Evolutionary conservation across 1,140 invertebrate species (phyloP).

Genomic region (Papilio helenus): DNA sequence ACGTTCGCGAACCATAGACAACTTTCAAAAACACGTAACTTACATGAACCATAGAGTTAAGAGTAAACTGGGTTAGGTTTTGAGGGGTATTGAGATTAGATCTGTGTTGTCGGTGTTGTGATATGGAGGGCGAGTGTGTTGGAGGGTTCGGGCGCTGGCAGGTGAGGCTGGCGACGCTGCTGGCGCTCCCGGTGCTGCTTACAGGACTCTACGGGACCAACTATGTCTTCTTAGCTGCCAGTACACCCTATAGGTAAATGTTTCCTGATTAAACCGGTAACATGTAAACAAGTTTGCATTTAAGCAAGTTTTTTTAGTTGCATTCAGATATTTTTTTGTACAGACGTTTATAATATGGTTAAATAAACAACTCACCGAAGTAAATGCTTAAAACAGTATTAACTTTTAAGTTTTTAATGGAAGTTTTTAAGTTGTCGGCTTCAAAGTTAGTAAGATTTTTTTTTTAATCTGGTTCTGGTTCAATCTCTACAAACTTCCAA

Average conservation of each 20-base stretch:
- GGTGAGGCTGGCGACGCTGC: slow-evolving; percentile 69
- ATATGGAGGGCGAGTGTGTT: slow-evolving; percentile 58
- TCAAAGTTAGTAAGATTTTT: too few species aligned
- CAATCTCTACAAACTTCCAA: too few species aligned
- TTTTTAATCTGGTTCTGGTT: too few species aligned
- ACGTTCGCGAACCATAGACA: slow-evolving; percentile 42
- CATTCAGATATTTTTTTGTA: neutral
- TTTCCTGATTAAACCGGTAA: slow-evolving; percentile 2
- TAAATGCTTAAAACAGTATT: too few species aligned
- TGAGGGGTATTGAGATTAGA: neutral
- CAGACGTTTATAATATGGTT: too few species aligned
- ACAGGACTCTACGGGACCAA: slow-evolving; percentile 84
- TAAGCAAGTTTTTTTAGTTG: neutral
- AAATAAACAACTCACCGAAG: too few species aligned
- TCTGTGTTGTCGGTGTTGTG: neutral
- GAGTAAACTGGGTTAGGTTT: neutral
- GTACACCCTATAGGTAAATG: slow-evolving; percentile 69
- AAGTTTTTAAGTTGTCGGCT: too few species aligned
- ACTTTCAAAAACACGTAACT: neutral
- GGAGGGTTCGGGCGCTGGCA: slow-evolving; percentile 71
- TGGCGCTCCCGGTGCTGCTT: slow-evolving; percentile 83
- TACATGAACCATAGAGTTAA: slow-evolving; percentile 1
- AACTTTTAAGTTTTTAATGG: too few species aligned
- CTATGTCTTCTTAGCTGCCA: slow-evolving; percentile 85
- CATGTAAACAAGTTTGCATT: slow-evolving; percentile 11